Evolutionary conservation across 1,140 invertebrate genomes (phyloP).

Genomic region (Achatina immaculata): DNA sequence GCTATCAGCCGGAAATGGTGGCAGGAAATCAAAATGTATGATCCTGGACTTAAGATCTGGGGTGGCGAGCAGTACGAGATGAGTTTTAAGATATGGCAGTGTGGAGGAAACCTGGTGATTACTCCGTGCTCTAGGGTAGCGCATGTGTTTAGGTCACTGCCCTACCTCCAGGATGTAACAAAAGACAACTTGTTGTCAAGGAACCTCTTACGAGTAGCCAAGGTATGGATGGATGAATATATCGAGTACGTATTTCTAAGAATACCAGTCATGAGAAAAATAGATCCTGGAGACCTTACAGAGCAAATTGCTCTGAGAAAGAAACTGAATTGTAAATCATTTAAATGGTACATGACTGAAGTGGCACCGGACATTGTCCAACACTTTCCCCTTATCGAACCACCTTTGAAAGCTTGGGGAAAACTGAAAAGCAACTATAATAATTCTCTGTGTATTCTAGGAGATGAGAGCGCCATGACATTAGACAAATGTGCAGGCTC

Average conservation of each 20-base stretch:
- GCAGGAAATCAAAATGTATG: not conserved
- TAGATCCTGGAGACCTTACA: conserved; percentile 4
- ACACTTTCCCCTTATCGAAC: not conserved
- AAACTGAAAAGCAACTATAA: not conserved
- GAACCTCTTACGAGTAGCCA: not conserved
- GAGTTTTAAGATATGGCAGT: conserved; percentile 98
- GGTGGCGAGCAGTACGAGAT: no score
- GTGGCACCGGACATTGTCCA: not conserved
- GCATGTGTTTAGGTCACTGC: not conserved
- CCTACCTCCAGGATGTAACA: not conserved
- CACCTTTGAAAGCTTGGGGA: not conserved
- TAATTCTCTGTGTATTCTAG: not conserved
- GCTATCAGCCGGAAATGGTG: not conserved
- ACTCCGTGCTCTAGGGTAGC: conserved; percentile 57
- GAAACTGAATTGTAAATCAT: not conserved
- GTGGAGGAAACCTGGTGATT: conserved; percentile 94
- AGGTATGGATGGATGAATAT: conserved; percentile 11
- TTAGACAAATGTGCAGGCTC: not conserved
- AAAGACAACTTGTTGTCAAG: not conserved
- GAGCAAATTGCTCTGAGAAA: not conserved
- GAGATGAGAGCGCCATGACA: not conserved
- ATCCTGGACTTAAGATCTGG: not conserved
- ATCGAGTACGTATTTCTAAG: not conserved
- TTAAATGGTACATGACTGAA: conserved; percentile 6
- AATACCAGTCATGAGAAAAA: not conserved